A percentile compares a stretch with the other conserved stretches of the same genome.
Conservation (phyloP, 2,113 vertebrate species). For the Bathybates hornii region DNA sequence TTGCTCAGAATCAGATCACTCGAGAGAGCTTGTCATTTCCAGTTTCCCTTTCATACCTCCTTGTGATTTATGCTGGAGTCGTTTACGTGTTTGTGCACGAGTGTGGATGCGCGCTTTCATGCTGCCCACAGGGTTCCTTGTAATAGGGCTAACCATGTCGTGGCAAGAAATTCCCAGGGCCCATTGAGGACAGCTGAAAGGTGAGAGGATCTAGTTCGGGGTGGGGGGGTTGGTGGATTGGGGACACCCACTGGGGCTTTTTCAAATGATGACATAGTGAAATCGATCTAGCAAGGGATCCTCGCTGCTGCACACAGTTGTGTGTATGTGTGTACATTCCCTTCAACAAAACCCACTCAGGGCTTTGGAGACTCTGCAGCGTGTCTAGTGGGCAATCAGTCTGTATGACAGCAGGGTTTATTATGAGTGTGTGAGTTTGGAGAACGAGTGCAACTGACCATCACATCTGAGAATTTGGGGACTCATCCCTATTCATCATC, state of each 20-base stretch:
- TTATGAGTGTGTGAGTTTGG: neutral
- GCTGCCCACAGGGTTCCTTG: slow-evolving; percentile 52
- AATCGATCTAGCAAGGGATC: slow-evolving; percentile 39
- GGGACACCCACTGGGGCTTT: slow-evolving; percentile 22
- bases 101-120: slow-evolving; percentile 8
- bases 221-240: neutral
- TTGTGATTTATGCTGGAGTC: slow-evolving; percentile 30
- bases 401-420: neutral
- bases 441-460: neutral
- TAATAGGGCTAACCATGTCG: slow-evolving; percentile 58
- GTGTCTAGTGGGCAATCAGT: neutral
- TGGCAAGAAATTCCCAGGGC: slow-evolving; percentile 59
- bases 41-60: slow-evolving; percentile 41
- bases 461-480: neutral
- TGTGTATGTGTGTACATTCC: slow-evolving; percentile 40
- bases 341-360: neutral
- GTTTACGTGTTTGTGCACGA: neutral
- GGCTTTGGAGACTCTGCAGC: neutral
- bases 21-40: slow-evolving; percentile 45
- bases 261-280: slow-evolving; percentile 57
- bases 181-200: slow-evolving; percentile 62
- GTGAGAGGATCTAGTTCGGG: slow-evolving; percentile 32
- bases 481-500: neutral
- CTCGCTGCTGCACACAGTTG: slow-evolving; percentile 32
- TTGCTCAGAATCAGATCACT: slow-evolving; percentile 17